phyloP scores from a whole-genome alignment of 2,113 vertebrate species.

The Hoplias malabaricus region DNA sequence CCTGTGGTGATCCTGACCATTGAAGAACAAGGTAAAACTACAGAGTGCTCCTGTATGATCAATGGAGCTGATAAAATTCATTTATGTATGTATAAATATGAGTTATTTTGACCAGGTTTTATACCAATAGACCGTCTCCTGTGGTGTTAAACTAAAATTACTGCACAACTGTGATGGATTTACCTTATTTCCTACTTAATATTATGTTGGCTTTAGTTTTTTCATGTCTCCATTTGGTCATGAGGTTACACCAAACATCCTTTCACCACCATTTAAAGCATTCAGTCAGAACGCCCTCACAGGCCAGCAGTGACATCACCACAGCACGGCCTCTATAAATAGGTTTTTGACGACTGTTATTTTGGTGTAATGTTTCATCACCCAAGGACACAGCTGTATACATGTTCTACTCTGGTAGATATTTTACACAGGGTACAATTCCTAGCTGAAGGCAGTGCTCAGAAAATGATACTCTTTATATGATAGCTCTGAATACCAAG shows the following conservation, averaged over 20 bases:
- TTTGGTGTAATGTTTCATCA: slow-evolving; percentile 15
- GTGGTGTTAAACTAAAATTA: too few relatives aligned
- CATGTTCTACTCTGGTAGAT: slow-evolving; percentile 4
- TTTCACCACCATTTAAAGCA: not conserved
- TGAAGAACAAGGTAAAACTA: too few relatives aligned
- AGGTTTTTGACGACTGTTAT: slow-evolving; percentile 18
- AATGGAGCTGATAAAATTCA: too few relatives aligned
- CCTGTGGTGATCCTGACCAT: too few relatives aligned
- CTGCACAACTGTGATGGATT: too few relatives aligned
- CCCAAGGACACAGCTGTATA: not conserved
- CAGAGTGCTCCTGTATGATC: too few relatives aligned
- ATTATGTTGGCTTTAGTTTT: slow-evolving; percentile 11
- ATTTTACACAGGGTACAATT: slow-evolving; percentile 10
- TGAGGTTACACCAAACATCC: slow-evolving; percentile 18
- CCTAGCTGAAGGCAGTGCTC: slow-evolving; percentile 20
- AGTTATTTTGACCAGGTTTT: not conserved
- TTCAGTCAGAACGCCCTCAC: slow-evolving; percentile 21
- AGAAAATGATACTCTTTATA: not conserved
- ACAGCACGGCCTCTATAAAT: slow-evolving; percentile 34
- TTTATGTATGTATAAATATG: slow-evolving; percentile 3
- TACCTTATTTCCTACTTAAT: not conserved
- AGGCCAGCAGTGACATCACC: slow-evolving; percentile 34
- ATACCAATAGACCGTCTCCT: too few relatives aligned
- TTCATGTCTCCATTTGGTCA: not conserved
- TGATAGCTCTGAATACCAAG: not conserved